These are phyloP conservation scores for Smithornis capensis DNA, from an alignment of 2,113 vertebrate genomes.

Conservation along the genomic window DNA sequence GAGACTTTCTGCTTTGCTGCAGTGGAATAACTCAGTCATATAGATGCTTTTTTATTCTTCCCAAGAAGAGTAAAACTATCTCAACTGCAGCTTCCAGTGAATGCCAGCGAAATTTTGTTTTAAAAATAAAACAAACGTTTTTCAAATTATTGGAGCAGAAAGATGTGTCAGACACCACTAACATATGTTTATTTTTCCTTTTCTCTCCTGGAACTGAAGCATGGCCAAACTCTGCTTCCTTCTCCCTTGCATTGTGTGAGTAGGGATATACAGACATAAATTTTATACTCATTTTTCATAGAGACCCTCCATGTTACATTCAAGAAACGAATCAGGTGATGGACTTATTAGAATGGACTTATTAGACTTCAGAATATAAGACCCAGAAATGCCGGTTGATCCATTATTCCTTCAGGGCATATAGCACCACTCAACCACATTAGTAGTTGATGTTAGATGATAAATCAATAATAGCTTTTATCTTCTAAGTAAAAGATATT, in stretches of 20 bases:
- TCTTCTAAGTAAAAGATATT: conserved; percentile 74
- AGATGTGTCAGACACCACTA: conserved; percentile 77
- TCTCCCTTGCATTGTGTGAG: conserved; percentile 47
- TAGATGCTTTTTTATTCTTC: neutral
- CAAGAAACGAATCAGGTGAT: conserved; percentile 52
- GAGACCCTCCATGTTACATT: conserved; percentile 44
- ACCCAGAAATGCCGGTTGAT: conserved; percentile 40
- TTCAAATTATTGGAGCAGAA: conserved; percentile 71
- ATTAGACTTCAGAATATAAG: conserved; percentile 43
- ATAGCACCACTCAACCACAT: conserved; percentile 64
- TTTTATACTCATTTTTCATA: conserved; percentile 61
- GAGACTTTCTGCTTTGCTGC: neutral
- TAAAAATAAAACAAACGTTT: conserved; percentile 73
- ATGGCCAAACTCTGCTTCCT: conserved; percentile 54
- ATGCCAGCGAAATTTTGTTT: conserved; percentile 67
- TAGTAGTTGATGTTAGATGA: conserved; percentile 67
- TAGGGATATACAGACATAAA: neutral
- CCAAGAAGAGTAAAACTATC: neutral
- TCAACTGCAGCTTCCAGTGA: conserved; percentile 53
- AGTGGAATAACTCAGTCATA: neutral
- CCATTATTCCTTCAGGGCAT: conserved; percentile 68
- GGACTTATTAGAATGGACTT: conserved; percentile 57
- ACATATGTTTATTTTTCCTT: conserved; percentile 78
- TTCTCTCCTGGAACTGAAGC: conserved; percentile 67
- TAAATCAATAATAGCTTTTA: conserved; percentile 73